Evolutionary conservation across 1,140 invertebrate genomes (phyloP), one percentile per base, ranked within the genome.

Genomic region (Acromyrmex heyeri): DNA sequence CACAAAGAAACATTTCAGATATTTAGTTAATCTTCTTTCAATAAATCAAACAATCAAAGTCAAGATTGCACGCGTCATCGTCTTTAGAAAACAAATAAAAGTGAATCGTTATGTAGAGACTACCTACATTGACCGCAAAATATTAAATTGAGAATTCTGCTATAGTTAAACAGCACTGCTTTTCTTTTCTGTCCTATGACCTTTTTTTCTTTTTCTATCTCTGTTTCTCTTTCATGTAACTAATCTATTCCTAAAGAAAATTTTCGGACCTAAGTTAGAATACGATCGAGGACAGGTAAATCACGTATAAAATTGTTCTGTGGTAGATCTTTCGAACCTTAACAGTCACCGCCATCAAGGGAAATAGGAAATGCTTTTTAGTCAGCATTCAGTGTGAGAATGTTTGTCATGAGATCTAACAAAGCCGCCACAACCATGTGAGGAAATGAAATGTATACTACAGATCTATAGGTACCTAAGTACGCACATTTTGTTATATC

Each of bases 291-390:
- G 72, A 59, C 77, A 90, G 87, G 87, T 88, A 88, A 82, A 88
- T 90, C 87, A 64, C 72, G 72, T 88, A 86, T 86, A 86, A 90
- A 88, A 86, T 90, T 90, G 72, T 57, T 75, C 67, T 64, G 48
- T 57, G 38, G 44, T 38, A 18, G 8, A 88, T 48, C 48, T 24
- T 50, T 70, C 57, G 34, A 57, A 12, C 7, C 10, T 21, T 81
- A 86, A 82, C 79, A 76, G 81, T 78, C 86, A 85, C 82, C 69
- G 64, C 38, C 67, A 75, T 89, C 88, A 69, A 62, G 18, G n/a
- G 18, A 79, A 79, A 38, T 65, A 53, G 50, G 18, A 77, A 83
- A 77, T 85, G 30, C 16, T n/a, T 85, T 16, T 27, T 27, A 27
- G 57, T 87, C 85, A 57, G 83, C 57, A 70, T 77, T n/a, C 34